Conservation (phyloP, 92 coral and sea anemone species). For the Nematostella vectensis region DNA sequence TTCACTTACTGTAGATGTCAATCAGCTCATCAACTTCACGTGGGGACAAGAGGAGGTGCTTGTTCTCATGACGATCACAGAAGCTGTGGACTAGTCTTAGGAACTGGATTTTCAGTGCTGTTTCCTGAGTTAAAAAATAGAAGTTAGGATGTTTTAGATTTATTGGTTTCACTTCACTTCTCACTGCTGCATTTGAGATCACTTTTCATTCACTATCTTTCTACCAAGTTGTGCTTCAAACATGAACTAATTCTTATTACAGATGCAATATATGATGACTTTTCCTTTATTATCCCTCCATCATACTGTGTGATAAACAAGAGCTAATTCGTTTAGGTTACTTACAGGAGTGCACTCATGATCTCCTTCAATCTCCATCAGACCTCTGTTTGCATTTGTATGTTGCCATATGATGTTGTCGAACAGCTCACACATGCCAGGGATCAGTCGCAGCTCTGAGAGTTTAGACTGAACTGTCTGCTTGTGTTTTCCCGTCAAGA, state of each 20-base stretch:
- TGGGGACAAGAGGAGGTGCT: conserved; percentile 79
- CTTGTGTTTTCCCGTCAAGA: conserved; percentile 92
- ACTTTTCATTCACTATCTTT: too few relatives aligned
- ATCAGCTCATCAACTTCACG: conserved; percentile 79
- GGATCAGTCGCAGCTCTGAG: conserved; percentile 67
- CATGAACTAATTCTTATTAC: too few relatives aligned
- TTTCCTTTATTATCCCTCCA: too few relatives aligned
- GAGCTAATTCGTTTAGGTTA: not conserved
- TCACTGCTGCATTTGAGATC: too few relatives aligned
- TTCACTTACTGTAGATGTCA: conserved; percentile 70
- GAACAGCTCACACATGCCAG: conserved; percentile 80
- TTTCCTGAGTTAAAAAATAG: conserved; percentile 41
- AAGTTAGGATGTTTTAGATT: not conserved
- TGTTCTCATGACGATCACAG: conserved; percentile 98
- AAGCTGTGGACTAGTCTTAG: conserved; percentile 92
- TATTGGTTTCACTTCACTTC: too few relatives aligned
- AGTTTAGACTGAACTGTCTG: conserved; percentile 64
- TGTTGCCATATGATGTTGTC: conserved; percentile 79
- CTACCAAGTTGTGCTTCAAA: too few relatives aligned
- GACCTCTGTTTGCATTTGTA: conserved; percentile 19
- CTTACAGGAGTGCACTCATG: conserved; percentile 82
- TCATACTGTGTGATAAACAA: not conserved
- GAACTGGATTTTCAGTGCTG: conserved; percentile 91
- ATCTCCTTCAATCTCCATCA: conserved; percentile 34
- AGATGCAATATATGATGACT: too few relatives aligned